phyloP scores from a whole-genome alignment of 2,113 vertebrate species.

The Jaculus jaculus region DNA sequence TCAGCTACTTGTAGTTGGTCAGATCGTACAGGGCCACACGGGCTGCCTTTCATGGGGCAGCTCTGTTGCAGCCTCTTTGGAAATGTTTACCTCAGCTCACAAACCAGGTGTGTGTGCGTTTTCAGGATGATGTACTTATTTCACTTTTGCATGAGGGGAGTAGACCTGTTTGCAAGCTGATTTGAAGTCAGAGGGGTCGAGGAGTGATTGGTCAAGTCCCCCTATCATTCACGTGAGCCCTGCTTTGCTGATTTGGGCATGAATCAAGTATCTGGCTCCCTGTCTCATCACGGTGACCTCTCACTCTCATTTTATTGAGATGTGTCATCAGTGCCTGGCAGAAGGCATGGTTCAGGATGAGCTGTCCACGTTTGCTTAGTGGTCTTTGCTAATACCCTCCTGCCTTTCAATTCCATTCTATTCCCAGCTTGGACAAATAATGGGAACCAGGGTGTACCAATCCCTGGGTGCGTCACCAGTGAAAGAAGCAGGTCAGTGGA shows the following conservation, averaged over 20 bases:
- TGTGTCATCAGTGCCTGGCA: not conserved
- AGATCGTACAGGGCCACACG: not conserved
- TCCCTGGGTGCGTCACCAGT: not conserved
- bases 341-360: not conserved
- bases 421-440: not conserved
- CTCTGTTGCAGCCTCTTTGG: not conserved
- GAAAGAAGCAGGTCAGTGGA: constrained; percentile 55
- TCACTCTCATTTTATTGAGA: not conserved
- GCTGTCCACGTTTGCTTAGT: constrained; percentile 52
- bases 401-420: constrained; percentile 54
- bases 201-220: not conserved
- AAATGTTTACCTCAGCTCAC: not conserved
- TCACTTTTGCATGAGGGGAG: not conserved
- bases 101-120: not conserved
- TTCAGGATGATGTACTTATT: not conserved
- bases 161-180: not conserved
- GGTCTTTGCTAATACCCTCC: not conserved
- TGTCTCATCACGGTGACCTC: accelerated
- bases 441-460: not conserved
- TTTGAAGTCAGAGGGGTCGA: not conserved
- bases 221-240: not conserved
- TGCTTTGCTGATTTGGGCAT: not conserved
- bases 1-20: not conserved
- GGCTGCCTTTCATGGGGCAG: not conserved
- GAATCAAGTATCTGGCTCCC: constrained; percentile 21